Evolutionary conservation across 2,797 vertebrate species (phyloP).

Genomic region (Muraenolepis orangiensis): DNA sequence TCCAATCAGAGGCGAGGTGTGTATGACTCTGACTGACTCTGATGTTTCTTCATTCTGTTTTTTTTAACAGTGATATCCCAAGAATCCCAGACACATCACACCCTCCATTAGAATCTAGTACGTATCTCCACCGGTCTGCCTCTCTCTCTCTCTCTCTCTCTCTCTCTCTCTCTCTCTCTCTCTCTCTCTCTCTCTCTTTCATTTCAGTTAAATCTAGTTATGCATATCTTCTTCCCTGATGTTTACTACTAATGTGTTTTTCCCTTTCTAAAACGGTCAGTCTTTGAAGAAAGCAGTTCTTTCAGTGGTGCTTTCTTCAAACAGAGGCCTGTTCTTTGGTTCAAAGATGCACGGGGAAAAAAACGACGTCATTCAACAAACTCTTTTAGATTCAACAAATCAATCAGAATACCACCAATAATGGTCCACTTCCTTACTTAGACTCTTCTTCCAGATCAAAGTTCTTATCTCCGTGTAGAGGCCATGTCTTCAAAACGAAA

Average conservation of each 20-base stretch:
- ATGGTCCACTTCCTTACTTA: neutral
- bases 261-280: neutral
- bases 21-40: constrained; percentile 22
- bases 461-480: neutral
- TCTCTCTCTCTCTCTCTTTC: neutral
- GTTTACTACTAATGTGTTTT: neutral
- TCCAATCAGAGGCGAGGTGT: neutral
- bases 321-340: neutral
- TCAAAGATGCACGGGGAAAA: neutral
- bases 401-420: neutral
- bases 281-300: no score
- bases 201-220: neutral
- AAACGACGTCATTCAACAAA: neutral
- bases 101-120: constrained; percentile 98
- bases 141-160: neutral
- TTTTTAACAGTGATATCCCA: constrained; percentile 97
- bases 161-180: neutral
- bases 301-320: neutral
- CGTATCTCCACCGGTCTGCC: constrained; percentile 61
- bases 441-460: neutral
- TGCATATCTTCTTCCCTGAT: neutral
- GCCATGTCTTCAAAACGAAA: neutral
- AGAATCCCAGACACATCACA: constrained; percentile 98
- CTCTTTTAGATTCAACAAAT: neutral
- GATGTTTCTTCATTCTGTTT: constrained; percentile 51